Percentiles rank a stretch among this genome's conserved stretches.
Conservation (phyloP, 2,113 vertebrate genomes). For the Varanus salvator region DNA sequence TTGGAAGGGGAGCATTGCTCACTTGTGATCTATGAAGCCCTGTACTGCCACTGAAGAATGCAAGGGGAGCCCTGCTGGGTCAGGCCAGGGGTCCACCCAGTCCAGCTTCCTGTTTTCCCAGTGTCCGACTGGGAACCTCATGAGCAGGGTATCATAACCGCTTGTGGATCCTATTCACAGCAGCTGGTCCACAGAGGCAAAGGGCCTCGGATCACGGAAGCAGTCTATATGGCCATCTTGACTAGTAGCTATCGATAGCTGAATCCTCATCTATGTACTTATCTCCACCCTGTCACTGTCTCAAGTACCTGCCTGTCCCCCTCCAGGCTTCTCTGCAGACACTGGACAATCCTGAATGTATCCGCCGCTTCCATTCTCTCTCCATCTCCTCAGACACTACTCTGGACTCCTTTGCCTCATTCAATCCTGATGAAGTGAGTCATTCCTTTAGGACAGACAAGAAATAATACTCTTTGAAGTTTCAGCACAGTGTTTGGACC, state of each 20-base stretch:
- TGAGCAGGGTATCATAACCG: too few relatives aligned
- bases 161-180: too few relatives aligned
- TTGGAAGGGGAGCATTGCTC: not conserved
- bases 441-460: not conserved
- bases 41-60: not conserved
- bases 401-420: constrained; percentile 87
- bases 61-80: too few relatives aligned
- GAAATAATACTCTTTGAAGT: too few relatives aligned
- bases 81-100: too few relatives aligned
- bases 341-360: constrained; percentile 78
- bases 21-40: not conserved
- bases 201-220: too few relatives aligned
- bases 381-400: constrained; percentile 89
- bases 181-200: too few relatives aligned
- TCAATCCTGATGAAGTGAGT: constrained; percentile 85
- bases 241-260: not conserved
- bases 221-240: not conserved
- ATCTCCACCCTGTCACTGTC: not conserved
- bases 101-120: too few relatives aligned
- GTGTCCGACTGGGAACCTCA: too few relatives aligned
- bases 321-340: constrained; percentile 64
- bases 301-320: not conserved
- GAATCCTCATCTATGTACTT: not conserved
- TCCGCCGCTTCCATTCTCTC: constrained; percentile 88
- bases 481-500: too few relatives aligned